phyloP scores from a whole-genome alignment of 2,113 vertebrate species.

The Sakesphorus luctuosus region DNA sequence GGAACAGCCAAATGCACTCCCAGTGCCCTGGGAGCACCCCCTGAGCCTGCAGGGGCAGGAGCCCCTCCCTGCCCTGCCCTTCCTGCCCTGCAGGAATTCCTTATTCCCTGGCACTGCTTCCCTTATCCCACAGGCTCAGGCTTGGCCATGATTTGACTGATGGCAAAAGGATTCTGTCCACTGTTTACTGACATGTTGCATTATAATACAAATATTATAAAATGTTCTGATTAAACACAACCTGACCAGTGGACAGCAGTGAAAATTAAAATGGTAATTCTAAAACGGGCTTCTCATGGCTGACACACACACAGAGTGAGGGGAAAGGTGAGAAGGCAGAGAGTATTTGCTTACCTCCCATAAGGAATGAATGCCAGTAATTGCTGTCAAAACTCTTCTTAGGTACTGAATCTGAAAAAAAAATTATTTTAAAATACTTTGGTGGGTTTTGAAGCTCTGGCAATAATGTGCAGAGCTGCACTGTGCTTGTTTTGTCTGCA shows the following conservation, averaged over 20 bases:
- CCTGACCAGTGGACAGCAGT: no score
- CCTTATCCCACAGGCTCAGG: background rate
- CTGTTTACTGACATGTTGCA: background rate
- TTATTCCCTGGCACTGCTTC: background rate
- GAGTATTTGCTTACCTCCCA: slow-evolving; percentile 86
- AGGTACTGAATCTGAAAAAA: slow-evolving; percentile 83
- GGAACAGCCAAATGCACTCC: background rate
- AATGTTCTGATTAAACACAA: no score
- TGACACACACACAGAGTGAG: background rate
- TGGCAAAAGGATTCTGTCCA: background rate
- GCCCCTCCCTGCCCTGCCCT: background rate
- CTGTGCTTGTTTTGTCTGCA: background rate
- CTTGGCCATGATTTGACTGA: background rate
- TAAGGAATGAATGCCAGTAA: slow-evolving; percentile 82
- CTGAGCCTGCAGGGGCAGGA: background rate
- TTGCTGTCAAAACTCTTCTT: slow-evolving; percentile 84
- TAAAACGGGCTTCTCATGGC: background rate
- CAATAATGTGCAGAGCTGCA: background rate
- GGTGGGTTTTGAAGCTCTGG: background rate
- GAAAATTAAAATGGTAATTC: background rate
- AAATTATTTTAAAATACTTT: background rate
- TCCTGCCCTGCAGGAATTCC: background rate
- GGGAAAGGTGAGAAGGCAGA: background rate
- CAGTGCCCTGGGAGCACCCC: background rate
- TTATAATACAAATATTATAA: background rate